phyloP scores from a whole-genome alignment of 2,797 vertebrate species.

The Neopelma chrysocephalum region DNA sequence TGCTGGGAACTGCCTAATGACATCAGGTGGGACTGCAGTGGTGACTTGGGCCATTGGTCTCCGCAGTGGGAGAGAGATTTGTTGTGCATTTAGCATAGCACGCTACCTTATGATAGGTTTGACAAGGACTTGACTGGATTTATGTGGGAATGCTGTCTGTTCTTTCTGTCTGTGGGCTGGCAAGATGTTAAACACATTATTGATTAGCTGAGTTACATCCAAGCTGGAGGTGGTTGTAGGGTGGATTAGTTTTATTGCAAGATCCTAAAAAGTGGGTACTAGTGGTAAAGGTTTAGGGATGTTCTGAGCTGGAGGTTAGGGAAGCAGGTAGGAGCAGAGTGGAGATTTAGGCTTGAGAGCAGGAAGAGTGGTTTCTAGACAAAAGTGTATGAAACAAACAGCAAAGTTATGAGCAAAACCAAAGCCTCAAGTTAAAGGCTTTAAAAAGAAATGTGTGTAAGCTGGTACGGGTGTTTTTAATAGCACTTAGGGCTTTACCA shows the following conservation, averaged over 20 bases:
- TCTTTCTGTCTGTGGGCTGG: neutral
- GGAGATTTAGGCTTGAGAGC: neutral
- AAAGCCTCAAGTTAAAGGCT: neutral
- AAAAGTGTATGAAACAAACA: neutral
- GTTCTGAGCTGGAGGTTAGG: neutral
- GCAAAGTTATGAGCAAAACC: neutral
- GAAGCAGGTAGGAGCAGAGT: neutral
- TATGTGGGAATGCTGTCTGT: neutral
- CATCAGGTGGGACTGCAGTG: neutral
- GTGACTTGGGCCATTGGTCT: neutral
- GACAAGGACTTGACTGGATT: neutral
- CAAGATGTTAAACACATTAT: neutral
- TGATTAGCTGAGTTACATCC: neutral
- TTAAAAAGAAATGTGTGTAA: neutral
- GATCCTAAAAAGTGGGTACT: neutral
- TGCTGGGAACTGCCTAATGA: neutral
- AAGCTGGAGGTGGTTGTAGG: neutral
- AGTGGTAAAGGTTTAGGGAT: neutral
- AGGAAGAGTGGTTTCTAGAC: neutral
- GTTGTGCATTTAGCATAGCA: rapidly evolving
- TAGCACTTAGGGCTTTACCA: neutral
- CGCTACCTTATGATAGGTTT: rapidly evolving
- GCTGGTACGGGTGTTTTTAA: neutral
- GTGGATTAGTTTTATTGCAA: neutral
- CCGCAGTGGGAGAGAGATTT: neutral